Conservation (phyloP, 1,140 invertebrate species). For the Maconellicoccus hirsutus region DNA sequence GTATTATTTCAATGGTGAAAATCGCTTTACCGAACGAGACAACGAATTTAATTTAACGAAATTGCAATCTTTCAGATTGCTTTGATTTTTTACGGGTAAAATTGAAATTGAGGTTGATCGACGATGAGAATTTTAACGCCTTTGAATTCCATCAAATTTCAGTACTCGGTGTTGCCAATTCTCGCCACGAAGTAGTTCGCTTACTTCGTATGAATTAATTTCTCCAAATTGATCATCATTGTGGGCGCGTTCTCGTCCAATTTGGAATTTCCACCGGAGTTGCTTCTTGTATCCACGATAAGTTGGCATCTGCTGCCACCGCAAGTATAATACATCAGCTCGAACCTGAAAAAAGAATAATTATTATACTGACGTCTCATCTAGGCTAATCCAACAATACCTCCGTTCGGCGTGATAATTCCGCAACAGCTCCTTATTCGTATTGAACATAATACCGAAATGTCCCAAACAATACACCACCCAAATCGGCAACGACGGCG, state of each 20-base stretch:
- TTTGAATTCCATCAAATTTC: too few species aligned
- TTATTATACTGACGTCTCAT: too few species aligned
- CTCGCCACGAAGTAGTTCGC: too few species aligned
- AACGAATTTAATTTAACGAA: too few species aligned
- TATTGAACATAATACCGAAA: constrained; percentile 66
- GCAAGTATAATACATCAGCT: neutral
- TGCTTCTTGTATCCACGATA: neutral
- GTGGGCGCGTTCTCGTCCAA: neutral
- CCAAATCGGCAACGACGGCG: constrained; percentile 71
- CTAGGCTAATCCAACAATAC: too few species aligned
- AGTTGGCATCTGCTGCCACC: neutral
- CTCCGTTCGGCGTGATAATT: constrained; percentile 71
- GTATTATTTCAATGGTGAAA: too few species aligned
- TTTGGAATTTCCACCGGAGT: neutral
- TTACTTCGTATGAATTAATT: constrained; percentile 8
- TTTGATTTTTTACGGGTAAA: too few species aligned
- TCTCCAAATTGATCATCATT: neutral
- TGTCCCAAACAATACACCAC: constrained; percentile 58
- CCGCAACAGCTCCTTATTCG: constrained; percentile 60
- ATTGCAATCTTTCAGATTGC: too few species aligned
- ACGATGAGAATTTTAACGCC: too few species aligned
- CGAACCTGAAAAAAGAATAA: too few species aligned
- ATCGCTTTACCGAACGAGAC: neutral
- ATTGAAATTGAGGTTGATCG: too few species aligned
- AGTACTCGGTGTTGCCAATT: too few species aligned